Conservation (phyloP, 2,113 vertebrate genomes). For the Notiomystis cincta region DNA sequence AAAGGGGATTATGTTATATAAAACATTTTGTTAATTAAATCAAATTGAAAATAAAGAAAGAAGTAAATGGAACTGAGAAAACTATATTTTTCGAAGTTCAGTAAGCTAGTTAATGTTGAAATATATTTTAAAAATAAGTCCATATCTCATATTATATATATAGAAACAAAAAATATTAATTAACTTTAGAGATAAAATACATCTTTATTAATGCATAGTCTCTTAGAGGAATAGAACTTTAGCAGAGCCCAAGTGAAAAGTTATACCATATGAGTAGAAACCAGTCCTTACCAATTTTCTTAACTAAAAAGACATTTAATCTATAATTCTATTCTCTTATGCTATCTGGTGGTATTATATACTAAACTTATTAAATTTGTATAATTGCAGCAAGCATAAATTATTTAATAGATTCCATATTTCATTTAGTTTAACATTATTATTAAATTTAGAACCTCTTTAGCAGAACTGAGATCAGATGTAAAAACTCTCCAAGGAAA, state of each 20-base stretch:
- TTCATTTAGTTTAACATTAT: neutral
- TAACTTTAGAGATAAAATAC: neutral
- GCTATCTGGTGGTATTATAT: neutral
- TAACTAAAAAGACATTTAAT: neutral
- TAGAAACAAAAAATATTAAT: neutral
- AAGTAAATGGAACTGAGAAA: neutral
- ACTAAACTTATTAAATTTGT: neutral
- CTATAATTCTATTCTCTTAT: neutral
- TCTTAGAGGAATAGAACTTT: neutral
- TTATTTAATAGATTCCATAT: neutral
- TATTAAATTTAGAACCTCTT: slow-evolving; percentile 7
- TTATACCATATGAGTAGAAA: neutral
- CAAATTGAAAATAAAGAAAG: neutral
- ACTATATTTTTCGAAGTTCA: neutral
- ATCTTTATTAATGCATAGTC: neutral
- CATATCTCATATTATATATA: neutral
- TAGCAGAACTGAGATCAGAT: neutral
- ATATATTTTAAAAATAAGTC: neutral
- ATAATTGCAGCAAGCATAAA: neutral
- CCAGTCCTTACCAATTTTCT: neutral
- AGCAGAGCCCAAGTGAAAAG: neutral
- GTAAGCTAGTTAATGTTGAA: neutral
- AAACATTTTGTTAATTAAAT: neutral
- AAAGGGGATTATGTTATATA: neutral
- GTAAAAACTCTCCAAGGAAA: neutral